Evolutionary conservation across 2,113 vertebrate genomes (phyloP).

Genomic region (Syrmaticus mikado): DNA sequence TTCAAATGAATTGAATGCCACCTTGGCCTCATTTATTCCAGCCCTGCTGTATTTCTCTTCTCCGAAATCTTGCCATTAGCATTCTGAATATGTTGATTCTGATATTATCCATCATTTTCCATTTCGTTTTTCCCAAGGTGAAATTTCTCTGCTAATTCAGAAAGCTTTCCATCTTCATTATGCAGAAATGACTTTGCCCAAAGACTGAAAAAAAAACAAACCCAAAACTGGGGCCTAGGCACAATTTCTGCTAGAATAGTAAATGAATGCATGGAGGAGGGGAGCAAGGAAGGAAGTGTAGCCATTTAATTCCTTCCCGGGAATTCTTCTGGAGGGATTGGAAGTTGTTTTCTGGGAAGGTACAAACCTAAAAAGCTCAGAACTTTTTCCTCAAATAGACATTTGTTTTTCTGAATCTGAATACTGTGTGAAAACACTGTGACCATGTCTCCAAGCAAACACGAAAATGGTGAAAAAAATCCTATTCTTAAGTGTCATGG

Average conservation of each 20-base stretch:
- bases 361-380: slow-evolving; percentile 19
- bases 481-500: background rate
- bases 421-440: background rate
- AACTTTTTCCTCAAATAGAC: slow-evolving; percentile 22
- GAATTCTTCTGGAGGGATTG: background rate
- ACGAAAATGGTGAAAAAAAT: slow-evolving; percentile 37
- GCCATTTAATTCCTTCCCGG: background rate
- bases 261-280: background rate
- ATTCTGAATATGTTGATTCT: background rate
- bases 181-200: background rate
- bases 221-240: background rate
- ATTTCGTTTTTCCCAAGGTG: slow-evolving; percentile 33
- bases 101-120: background rate
- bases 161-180: background rate
- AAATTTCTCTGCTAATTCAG: background rate
- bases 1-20: background rate
- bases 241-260: background rate
- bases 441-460: background rate
- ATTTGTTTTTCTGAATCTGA: slow-evolving; percentile 34
- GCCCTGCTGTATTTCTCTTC: background rate
- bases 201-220: background rate
- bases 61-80: background rate
- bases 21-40: slow-evolving; percentile 1
- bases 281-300: background rate
- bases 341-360: slow-evolving; percentile 25